Conservation (phyloP, 2,888 invertebrate genomes). For the Bugulina stolonifera region DNA sequence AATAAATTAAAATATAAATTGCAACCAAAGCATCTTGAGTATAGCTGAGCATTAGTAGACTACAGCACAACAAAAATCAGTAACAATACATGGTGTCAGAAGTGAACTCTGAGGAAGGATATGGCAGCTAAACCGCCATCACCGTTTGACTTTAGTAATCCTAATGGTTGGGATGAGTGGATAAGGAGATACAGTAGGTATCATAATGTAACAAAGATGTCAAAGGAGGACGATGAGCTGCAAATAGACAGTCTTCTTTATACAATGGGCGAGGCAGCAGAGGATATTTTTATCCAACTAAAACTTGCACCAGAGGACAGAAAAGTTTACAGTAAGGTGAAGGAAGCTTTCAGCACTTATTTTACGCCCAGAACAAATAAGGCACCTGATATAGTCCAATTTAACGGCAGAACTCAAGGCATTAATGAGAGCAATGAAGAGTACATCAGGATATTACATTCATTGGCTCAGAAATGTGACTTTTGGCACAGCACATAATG, state of each 20-base stretch:
- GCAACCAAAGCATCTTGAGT: too few relatives aligned
- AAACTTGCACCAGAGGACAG: not conserved
- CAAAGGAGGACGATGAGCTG: not conserved
- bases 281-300: not conserved
- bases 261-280: constrained; percentile 10
- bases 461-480: not conserved
- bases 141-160: not conserved
- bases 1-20: too few relatives aligned
- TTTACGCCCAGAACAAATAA: not conserved
- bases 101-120: not conserved
- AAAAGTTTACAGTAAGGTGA: not conserved
- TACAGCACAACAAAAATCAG: too few relatives aligned
- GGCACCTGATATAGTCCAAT: not conserved
- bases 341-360: not conserved
- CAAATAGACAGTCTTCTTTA: not conserved
- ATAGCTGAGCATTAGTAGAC: too few relatives aligned
- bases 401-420: not conserved
- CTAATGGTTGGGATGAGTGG: not conserved
- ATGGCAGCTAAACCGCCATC: not conserved
- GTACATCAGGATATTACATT: not conserved
- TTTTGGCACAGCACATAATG: not conserved
- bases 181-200: not conserved
- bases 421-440: not conserved
- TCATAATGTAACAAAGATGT: not conserved
- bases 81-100: not conserved